Base-by-base conservation (phyloP, 2,113 vertebrate genomes). In the Falco punctatus region DNA sequence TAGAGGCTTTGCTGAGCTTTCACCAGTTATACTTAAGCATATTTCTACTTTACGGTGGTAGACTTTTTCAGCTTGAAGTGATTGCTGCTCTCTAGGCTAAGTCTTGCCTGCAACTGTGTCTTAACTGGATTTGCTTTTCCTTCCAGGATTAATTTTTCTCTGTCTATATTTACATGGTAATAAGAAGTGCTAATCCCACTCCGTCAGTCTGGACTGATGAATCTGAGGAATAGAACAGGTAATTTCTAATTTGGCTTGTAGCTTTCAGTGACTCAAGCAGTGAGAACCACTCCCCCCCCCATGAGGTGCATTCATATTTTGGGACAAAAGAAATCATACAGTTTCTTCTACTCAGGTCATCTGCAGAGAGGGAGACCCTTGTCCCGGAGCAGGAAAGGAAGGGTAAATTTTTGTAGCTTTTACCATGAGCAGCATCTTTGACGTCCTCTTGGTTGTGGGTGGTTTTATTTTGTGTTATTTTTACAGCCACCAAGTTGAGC, bases 221-320 rank as follows among this genome's bases (percentile, higher is more conserved):
- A 96, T 97, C 96, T 97, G 86, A 96, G 86, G 94, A 96, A 71
- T 93, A 97, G 88, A 97, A 92, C 94, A 97, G 97, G 96, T 97
- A 96, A 97, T 87, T 80, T 83, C 62, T 79, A 27, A 89, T 77
- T 90, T 74, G 62, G 10, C 61, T 92, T 14, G 3, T 80, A 80
- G 44, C 11, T 84, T 84, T 80, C 70, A 40, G 24, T 91, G 86
- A 55, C 64, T 93, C 7, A 17, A 46, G 27, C 48, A 90, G 44
- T 27, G 27, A 78, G 24, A 70, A 32, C 55, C 30, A 20, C 42
- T 54, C 55, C 32, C 40, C 57, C 57, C 27, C 55, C 6, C 17
- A 7, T 28, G 33, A n/a, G 61, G 20, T 55, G 13, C 13, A 4
- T 78, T 86, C 55, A 24, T 48, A 27, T 59, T 79, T 49, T 5